Evolutionary conservation across 2,113 vertebrate genomes (phyloP), one percentile per base, ranked within the genome.

Genomic region (Pampusana beccarii): DNA sequence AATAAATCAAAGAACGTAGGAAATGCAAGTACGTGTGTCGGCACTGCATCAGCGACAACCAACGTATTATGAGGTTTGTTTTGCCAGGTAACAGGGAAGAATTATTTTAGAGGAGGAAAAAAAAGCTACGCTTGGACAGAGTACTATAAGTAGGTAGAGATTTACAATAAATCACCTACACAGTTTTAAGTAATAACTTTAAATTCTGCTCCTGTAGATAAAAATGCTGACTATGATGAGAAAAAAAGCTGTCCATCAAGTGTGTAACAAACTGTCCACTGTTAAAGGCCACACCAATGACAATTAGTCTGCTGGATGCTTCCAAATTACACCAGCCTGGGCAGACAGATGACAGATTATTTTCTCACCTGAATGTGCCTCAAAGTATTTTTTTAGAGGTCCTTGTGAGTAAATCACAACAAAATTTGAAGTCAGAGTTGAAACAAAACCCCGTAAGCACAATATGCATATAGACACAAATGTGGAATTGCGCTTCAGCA

Each of bases 231-330:
- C 72, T 87, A 58, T 50, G 69, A 88, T 21, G 21, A 60, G 70
- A 80, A 79, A 85, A 65, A 82, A 91, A 57, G 46, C 81, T 92
- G 75, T 92, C 83, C 46, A 93, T 95, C 94, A 97, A 92, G 13
- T 36, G 28, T 62, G 58, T 82, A 88, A 93, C 93, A 93, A 96
- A 74, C 80, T 86, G 86, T 34, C 80, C 66, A 23, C 58, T 34
- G 69, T 38, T 96, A 66, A 97, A 97, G 95, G 95, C 96, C 95
- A 93, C n/a, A 88, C 67, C 44, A 93, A 88, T 77, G 90, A 92
- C 80, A 97, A 94, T 86, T 75, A 90, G 69, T 88, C 65, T 97
- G 80, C 75, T 58, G 50, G 38, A 33, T 94, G 57, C 42, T 89
- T 88, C 88, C 60, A 66, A 56, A 93, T 86, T 82, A 86, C 54